Evolutionary conservation across 2,888 invertebrate species (phyloP), one percentile per base, ranked within the genome.

Genomic region (Hylaea fasciaria): DNA sequence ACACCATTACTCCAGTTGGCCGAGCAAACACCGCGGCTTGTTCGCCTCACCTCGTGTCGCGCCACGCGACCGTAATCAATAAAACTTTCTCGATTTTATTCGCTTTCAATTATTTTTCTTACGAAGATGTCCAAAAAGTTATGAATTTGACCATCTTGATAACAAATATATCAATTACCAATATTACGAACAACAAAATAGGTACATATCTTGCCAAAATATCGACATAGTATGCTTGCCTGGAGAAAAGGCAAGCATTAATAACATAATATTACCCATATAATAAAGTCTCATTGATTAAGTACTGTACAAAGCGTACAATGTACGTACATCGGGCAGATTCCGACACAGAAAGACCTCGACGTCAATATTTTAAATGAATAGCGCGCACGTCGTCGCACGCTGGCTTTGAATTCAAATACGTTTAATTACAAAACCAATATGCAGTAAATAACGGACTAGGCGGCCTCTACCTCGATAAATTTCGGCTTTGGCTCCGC

Each of bases 1-100:
- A 73, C 72, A 69, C 71, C 69, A 64, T 74, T 77, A 72, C 74
- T 76, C 76, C 50, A 78, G 65, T 73, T 76, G 68, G 68, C 44
- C 54, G 62, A 69, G 58, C 72, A 77, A 78, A 78, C 77, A 77
- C 2, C 13, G 28, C 28, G 22, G 35, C 17, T 35, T 17, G 43
- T 45, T 32, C 40, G 29, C 29, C 41, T 5, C 41, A 16, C 10
- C 51, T 8, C 17, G 17, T 8, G 4, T 40, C 46, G 22, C 32
- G 43, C 17, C 14, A 29, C 35, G 41, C 12, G 41, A 8, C 22
- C 37, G 16, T 12, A 12, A 44, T 44, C 22, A 7, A 44, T 22
- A 17, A 43, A 3, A 14, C 11, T 17, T 2, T 2, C 39, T 16
- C 13, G 13, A n/a, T 12, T 12, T 45, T 29, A 29, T 45, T 45